Base-by-base conservation (phyloP, 2,888 invertebrate species). In the Athetis lepigone region DNA sequence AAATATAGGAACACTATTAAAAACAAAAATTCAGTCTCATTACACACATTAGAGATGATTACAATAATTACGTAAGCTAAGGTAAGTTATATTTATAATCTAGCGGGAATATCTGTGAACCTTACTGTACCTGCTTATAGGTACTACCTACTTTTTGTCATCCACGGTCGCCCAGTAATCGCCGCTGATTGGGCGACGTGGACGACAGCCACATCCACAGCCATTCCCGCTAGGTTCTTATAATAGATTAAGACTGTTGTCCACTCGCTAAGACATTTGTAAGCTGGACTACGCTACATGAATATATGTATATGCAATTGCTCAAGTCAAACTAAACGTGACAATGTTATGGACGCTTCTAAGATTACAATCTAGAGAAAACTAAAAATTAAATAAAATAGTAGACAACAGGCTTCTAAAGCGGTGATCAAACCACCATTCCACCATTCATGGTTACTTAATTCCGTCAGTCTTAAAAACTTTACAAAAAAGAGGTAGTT, bases 1-100 rank as follows among this genome's bases (percentile, higher is more conserved):
- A 92, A 94, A 92, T 93, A 94, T 94, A 95, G 95, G 95, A 95
- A 95, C 95, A 93, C 93, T 84, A 81, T 73, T 83, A 91, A 64
- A 92, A 85, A 33, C 33, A 33, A 91, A 92, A 89, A 90, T 90
- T 95, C 94, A 94, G 94, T 94, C 94, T 94, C 93, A 89, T 89
- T 91, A 92, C 89, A 92, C 51, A 67, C 67, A 90, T 91, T 88
- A 91, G 90, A 91, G 91, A 67, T 70, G 67, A 67, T 67, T 67
- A 67, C 64, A 67, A 63, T 67, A 67, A 70, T 67, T 67, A 67
- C 90, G 85, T 90, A 93, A 92, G 89, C 67, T 67, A 67, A 70
- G 52, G 47, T 67, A 68, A n/a, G 69, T 51, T 63, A 75, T 50
- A n/a, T n/a, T n/a, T 70, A 75, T 63, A 58, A 47, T 29, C 70